Percentiles rank a stretch among this genome's conserved stretches.
These are phyloP conservation scores for Lathamus discolor DNA, from an alignment of 2,113 vertebrate genomes.

Conservation along the genomic window DNA sequence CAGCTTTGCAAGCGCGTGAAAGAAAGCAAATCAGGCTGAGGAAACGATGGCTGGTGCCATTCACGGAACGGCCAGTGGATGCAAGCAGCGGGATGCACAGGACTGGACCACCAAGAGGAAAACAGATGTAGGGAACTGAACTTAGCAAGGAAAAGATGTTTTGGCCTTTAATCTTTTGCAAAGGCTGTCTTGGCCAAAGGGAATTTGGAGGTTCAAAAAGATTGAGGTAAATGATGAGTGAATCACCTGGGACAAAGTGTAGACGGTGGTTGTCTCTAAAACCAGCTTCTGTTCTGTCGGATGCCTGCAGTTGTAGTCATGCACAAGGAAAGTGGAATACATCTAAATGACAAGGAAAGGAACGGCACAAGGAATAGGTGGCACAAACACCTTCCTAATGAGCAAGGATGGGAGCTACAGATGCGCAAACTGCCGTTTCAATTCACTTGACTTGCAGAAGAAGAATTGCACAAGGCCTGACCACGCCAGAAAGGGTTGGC, in stretches of 20 bases:
- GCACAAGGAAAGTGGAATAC: background rate
- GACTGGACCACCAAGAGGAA: background rate
- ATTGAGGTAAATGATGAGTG: background rate
- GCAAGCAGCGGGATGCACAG: background rate
- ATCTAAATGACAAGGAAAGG: background rate
- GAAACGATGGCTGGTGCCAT: background rate
- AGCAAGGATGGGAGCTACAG: background rate
- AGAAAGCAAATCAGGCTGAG: background rate
- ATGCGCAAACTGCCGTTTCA: background rate
- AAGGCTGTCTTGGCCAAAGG: background rate
- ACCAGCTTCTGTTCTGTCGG: background rate
- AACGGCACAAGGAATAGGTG: background rate
- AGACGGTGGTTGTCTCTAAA: background rate
- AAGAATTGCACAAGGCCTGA: background rate
- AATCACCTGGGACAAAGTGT: background rate
- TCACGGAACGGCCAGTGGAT: background rate
- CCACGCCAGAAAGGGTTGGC: rapidly evolving
- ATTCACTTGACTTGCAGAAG: background rate
- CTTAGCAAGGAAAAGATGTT: background rate
- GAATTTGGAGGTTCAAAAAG: background rate
- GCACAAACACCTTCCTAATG: background rate
- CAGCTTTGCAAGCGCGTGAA: background rate
- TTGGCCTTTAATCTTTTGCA: background rate
- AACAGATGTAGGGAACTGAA: background rate
- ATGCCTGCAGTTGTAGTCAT: background rate